These are phyloP conservation scores for Cladopsammia gracilis DNA, from an alignment of 64 coral and sea anemone genomes.

Conservation along the genomic window DNA sequence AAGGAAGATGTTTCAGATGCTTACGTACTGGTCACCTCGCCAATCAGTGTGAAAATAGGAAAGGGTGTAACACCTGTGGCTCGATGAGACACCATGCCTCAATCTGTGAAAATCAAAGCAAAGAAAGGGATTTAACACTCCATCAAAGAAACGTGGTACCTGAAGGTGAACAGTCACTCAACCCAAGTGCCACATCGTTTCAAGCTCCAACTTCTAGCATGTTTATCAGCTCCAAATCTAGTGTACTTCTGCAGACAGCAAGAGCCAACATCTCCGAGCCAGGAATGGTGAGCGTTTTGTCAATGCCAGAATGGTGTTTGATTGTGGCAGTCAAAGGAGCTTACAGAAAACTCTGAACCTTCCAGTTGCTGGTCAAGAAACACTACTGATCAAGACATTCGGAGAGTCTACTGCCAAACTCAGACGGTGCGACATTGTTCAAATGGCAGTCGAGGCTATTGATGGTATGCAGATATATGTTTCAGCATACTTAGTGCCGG, in stretches of 20 bases:
- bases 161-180: background rate
- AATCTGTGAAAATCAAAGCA: background rate
- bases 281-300: too few relatives aligned
- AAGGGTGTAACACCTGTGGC: slow-evolving; percentile 12
- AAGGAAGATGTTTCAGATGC: too few relatives aligned
- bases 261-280: too few relatives aligned
- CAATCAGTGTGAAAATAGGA: too few relatives aligned
- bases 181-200: background rate
- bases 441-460: slow-evolving; percentile 19
- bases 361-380: slow-evolving; percentile 1
- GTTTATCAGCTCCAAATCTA: too few relatives aligned
- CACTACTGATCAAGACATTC: slow-evolving; percentile 34
- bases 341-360: background rate
- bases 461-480: slow-evolving; percentile 14
- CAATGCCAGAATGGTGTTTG: too few relatives aligned
- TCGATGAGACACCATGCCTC: background rate
- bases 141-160: background rate
- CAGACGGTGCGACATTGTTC: slow-evolving; percentile 48
- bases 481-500: slow-evolving; percentile 42
- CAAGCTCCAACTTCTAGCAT: too few relatives aligned
- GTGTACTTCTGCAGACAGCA: too few relatives aligned
- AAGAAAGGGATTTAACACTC: background rate
- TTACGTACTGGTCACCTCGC: too few relatives aligned
- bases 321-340: too few relatives aligned
- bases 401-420: slow-evolving; percentile 29